Evolutionary conservation across 2,113 vertebrate genomes (phyloP).

Genomic region (Lutjanus erythropterus): DNA sequence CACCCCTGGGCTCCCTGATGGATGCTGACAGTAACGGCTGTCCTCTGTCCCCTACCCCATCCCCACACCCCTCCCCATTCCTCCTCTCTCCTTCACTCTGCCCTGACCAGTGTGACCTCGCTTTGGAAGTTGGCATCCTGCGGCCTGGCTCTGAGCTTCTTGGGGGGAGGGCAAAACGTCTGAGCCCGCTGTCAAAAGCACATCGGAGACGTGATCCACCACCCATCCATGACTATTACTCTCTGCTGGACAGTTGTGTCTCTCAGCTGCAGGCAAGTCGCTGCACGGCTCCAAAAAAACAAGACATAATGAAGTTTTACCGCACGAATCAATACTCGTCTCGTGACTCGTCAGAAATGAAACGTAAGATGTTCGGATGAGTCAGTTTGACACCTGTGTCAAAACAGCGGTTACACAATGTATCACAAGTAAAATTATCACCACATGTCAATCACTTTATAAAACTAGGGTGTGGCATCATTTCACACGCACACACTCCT

Average conservation of each 20-base stretch:
- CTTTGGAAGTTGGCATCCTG: slow-evolving; percentile 48
- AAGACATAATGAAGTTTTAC: background rate
- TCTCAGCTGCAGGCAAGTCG: slow-evolving; percentile 43
- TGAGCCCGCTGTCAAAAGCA: slow-evolving; percentile 74
- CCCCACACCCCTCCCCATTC: slow-evolving; percentile 17
- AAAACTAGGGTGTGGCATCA: slow-evolving; percentile 48
- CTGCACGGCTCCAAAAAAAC: slow-evolving; percentile 17
- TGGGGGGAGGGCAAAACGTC: slow-evolving; percentile 28
- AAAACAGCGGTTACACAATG: slow-evolving; percentile 42
- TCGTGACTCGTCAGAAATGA: slow-evolving; percentile 10
- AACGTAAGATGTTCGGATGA: slow-evolving; percentile 28
- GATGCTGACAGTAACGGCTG: slow-evolving; percentile 79
- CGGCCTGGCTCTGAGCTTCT: slow-evolving; percentile 54
- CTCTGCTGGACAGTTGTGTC: slow-evolving; percentile 38
- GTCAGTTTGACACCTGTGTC: slow-evolving; percentile 55
- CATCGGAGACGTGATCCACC: slow-evolving; percentile 52
- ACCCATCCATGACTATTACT: slow-evolving; percentile 54
- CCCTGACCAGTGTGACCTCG: slow-evolving; percentile 70
- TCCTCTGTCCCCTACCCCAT: slow-evolving; percentile 57
- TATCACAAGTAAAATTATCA: background rate
- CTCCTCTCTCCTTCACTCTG: slow-evolving; percentile 21
- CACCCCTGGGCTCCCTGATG: slow-evolving; percentile 78
- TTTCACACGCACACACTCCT: slow-evolving; percentile 19
- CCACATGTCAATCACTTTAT: slow-evolving; percentile 45
- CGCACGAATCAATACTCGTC: slow-evolving; percentile 16